Conservation (phyloP, 2,113 vertebrate genomes). For the Varanus komodoensis region DNA sequence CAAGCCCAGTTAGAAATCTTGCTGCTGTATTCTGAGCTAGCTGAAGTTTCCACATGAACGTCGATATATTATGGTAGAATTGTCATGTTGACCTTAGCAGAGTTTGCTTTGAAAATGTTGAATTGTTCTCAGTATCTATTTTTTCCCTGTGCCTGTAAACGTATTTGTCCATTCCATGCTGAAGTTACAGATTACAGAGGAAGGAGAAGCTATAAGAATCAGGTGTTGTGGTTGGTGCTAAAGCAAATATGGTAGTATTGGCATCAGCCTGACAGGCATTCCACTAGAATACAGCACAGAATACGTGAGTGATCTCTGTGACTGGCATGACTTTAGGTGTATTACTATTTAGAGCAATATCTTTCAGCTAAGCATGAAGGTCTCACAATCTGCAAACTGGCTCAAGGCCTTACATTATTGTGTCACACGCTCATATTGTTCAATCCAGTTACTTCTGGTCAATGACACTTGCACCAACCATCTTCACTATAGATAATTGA, state of each 20-base stretch:
- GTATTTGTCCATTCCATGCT: not conserved
- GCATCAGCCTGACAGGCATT: not conserved
- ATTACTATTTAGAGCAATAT: slow-evolving; percentile 41
- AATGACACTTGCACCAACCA: slow-evolving; percentile 44
- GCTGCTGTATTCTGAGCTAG: not conserved
- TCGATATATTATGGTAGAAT: not conserved
- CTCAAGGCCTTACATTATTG: slow-evolving; percentile 41
- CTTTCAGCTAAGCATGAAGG: slow-evolving; percentile 37
- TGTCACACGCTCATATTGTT: slow-evolving; percentile 49
- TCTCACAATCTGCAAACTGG: slow-evolving; percentile 40
- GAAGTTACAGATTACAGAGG: not conserved
- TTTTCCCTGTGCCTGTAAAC: not conserved
- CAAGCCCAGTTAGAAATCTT: not conserved
- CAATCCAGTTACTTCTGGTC: slow-evolving; percentile 55
- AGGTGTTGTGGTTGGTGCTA: not conserved
- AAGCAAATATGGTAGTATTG: not conserved
- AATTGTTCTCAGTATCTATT: not conserved
- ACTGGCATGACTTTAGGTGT: slow-evolving; percentile 15
- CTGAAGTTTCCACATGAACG: not conserved
- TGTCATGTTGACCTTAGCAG: not conserved
- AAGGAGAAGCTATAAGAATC: not conserved
- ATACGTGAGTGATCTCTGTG: slow-evolving; percentile 24
- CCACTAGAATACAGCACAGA: not conserved
- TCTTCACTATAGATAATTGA: slow-evolving; percentile 59
- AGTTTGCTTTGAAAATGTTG: not conserved